Evolutionary conservation across 2,113 vertebrate genomes (phyloP).

Genomic region (Phaethornis superciliosus): DNA sequence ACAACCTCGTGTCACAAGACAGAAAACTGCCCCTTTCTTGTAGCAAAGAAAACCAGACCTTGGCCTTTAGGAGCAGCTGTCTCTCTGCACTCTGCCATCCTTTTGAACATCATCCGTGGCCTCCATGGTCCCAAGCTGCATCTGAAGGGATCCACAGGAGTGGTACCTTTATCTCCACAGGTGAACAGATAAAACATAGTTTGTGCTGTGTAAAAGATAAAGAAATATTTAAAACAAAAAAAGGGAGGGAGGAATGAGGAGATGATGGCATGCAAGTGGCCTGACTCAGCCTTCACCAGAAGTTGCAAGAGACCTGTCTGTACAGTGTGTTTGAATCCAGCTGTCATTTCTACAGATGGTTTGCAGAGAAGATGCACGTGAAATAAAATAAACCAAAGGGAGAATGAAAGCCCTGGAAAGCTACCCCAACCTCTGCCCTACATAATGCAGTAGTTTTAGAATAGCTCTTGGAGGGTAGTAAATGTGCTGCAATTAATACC

Average conservation of each 20-base stretch:
- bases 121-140: not conserved
- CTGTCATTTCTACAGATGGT: not conserved
- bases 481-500: not conserved
- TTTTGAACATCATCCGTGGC: not conserved
- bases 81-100: not conserved
- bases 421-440: not conserved
- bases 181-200: not conserved
- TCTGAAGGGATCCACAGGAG: not conserved
- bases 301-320: not conserved
- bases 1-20: not conserved
- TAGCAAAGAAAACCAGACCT: not conserved
- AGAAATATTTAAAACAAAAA: not conserved
- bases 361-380: not conserved
- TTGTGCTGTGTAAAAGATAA: not conserved
- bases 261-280: not conserved
- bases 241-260: accelerated
- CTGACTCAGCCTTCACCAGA: not conserved
- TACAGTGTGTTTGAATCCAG: not conserved
- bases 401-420: not conserved
- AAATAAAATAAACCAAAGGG: not conserved
- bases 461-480: not conserved
- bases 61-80: not conserved
- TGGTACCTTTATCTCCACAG: not conserved
- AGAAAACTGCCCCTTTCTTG: not conserved
- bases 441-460: not conserved